phyloP scores from a whole-genome alignment of 2,888 invertebrate genomes.

The Yponomeuta malinellus region DNA sequence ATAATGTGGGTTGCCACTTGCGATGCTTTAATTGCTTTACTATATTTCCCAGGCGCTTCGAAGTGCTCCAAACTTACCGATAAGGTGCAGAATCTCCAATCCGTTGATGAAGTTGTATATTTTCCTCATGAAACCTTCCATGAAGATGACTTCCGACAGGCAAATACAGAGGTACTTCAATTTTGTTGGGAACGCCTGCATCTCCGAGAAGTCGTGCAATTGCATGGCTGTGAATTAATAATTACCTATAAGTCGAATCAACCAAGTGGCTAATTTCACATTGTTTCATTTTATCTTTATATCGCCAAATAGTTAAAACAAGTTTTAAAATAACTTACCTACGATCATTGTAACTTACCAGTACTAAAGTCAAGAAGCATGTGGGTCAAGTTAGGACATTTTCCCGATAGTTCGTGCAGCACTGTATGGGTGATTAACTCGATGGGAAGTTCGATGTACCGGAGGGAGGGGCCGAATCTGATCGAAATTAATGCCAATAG shows the following conservation, averaged over 20 bases:
- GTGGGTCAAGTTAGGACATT: constrained; percentile 96
- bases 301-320: too few relatives aligned
- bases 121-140: constrained; percentile 99
- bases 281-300: neutral
- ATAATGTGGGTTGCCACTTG: too few relatives aligned
- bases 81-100: constrained; percentile 95
- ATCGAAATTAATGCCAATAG: constrained; percentile 91
- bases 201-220: constrained; percentile 98
- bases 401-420: constrained; percentile 96
- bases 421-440: constrained; percentile 98
- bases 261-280: neutral
- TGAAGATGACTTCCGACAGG: constrained; percentile 98
- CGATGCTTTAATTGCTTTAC: too few relatives aligned
- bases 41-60: neutral
- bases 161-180: constrained; percentile 96
- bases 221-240: constrained; percentile 86
- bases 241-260: too few relatives aligned
- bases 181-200: constrained; percentile 99
- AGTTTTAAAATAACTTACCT: constrained; percentile 43
- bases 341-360: constrained; percentile 43
- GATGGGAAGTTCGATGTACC: constrained; percentile 95
- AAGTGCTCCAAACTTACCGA: constrained; percentile 76
- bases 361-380: constrained; percentile 98
- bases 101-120: constrained; percentile 99
- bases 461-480: constrained; percentile 90